Evolutionary conservation across 1,140 invertebrate species (phyloP).

Genomic region (Heliconius nattereri): DNA sequence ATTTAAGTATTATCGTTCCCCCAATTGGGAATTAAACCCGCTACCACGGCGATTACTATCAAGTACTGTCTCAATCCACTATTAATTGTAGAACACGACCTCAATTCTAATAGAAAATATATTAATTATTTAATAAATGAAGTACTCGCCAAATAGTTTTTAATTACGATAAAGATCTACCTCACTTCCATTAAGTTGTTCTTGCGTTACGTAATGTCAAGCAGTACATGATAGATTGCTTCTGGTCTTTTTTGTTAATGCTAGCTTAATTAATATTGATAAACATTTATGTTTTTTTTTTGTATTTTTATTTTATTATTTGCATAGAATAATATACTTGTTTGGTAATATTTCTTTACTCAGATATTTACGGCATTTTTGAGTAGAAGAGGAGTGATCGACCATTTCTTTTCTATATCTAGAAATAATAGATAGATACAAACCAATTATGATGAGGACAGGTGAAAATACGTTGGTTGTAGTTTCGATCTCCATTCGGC

Average conservation of each 20-base stretch:
- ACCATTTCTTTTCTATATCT: too few species aligned
- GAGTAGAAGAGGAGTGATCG: too few species aligned
- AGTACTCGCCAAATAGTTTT: neutral
- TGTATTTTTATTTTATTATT: neutral
- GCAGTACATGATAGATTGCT: constrained; percentile 32
- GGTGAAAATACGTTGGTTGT: too few species aligned
- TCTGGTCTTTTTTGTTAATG: constrained; percentile 31
- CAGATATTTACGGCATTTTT: neutral
- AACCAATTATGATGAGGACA: too few species aligned
- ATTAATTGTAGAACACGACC: too few species aligned
- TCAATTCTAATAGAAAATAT: too few species aligned
- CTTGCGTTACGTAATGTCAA: constrained; percentile 22
- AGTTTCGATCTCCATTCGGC: too few species aligned
- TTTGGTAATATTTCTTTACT: neutral
- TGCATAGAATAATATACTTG: neutral
- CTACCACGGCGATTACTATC: too few species aligned
- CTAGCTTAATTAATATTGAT: constrained; percentile 35
- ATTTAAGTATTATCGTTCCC: too few species aligned
- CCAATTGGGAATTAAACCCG: too few species aligned
- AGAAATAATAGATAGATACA: too few species aligned
- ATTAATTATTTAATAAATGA: neutral
- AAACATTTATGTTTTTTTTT: neutral
- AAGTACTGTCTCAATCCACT: too few species aligned
- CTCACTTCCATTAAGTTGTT: constrained; percentile 23
- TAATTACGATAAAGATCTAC: constrained; percentile 27